These are phyloP conservation scores for Microplitis manilae DNA, from an alignment of 2,888 invertebrate genomes.

Conservation along the genomic window DNA sequence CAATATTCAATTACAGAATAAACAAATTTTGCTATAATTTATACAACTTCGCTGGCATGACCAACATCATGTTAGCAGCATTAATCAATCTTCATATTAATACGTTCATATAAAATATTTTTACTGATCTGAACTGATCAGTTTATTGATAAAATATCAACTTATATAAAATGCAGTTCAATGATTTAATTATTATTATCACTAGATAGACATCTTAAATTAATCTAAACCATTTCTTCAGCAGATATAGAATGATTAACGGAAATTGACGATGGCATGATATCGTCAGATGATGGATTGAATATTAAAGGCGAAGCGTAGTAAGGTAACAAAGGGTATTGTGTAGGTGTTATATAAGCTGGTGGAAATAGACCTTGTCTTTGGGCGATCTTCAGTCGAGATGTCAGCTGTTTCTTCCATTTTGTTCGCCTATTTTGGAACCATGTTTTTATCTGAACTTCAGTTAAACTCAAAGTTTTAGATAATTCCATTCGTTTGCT, in stretches of 20 bases:
- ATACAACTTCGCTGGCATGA: too few species aligned
- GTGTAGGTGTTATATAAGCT: slow-evolving; percentile 78
- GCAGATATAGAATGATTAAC: not conserved
- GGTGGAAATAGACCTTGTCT: slow-evolving; percentile 84
- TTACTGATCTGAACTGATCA: too few species aligned
- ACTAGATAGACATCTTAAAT: not conserved
- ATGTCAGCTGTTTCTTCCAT: slow-evolving; percentile 97
- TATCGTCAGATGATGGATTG: slow-evolving; percentile 71
- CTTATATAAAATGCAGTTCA: too few species aligned
- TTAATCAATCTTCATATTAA: too few species aligned
- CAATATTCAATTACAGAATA: too few species aligned
- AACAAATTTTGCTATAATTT: too few species aligned
- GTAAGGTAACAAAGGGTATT: slow-evolving; percentile 76
- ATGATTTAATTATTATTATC: too few species aligned
- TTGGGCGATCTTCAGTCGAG: slow-evolving; percentile 90
- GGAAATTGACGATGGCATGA: slow-evolving; percentile 49
- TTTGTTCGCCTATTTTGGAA: slow-evolving; percentile 96
- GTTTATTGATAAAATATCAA: too few species aligned
- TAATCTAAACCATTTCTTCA: not conserved
- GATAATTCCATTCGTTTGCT: slow-evolving; percentile 95
- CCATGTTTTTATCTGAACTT: slow-evolving; percentile 98
- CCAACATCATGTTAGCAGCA: too few species aligned
- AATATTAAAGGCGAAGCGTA: slow-evolving; percentile 78
- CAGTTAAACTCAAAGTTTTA: slow-evolving; percentile 88
- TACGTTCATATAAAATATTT: too few species aligned